Evolutionary conservation across 2,888 invertebrate genomes (phyloP).

Genomic region (Orthonevra nobilis): DNA sequence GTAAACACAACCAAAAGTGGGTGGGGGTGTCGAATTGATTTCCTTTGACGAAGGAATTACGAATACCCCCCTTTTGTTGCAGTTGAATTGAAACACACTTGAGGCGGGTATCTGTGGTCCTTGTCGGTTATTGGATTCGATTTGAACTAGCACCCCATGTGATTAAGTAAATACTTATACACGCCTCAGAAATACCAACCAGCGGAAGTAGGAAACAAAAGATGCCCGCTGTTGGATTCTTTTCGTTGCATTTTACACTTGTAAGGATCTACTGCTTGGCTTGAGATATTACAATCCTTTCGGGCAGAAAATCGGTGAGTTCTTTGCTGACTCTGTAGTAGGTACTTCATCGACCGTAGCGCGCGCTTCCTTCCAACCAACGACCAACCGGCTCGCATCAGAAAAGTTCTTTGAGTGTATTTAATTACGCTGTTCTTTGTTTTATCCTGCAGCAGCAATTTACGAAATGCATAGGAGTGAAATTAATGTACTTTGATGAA

Average conservation of each 20-base stretch:
- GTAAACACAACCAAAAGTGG: neutral
- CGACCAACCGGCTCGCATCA: conserved; percentile 43
- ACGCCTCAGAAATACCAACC: neutral
- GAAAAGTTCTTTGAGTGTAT: conserved; percentile 49
- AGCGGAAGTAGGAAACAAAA: neutral
- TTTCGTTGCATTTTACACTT: conserved; percentile 1
- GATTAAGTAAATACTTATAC: conserved; percentile 37
- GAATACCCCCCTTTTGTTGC: too few relatives aligned
- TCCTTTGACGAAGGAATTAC: too few relatives aligned
- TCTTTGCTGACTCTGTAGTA: conserved; percentile 15
- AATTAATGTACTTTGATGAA: conserved; percentile 55
- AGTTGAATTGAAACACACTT: conserved; percentile 46
- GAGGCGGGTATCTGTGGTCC: neutral
- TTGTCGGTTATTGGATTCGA: conserved; percentile 6
- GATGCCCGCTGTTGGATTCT: conserved; percentile 8
- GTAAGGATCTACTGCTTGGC: conserved; percentile 11
- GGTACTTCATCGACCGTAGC: conserved; percentile 20
- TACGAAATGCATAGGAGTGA: conserved; percentile 48
- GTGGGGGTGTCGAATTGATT: conserved; percentile 31
- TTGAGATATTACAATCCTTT: conserved; percentile 41
- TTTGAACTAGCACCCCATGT: conserved; percentile 16
- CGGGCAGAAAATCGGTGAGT: conserved; percentile 50
- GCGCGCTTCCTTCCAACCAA: too few relatives aligned
- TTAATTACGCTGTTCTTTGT: conserved; percentile 57
- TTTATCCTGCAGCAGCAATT: conserved; percentile 39